Percentiles rank a stretch among this genome's conserved stretches.
Evolutionary conservation across 2,113 vertebrate species (phyloP).

Genomic region (Lepisosteus oculatus): DNA sequence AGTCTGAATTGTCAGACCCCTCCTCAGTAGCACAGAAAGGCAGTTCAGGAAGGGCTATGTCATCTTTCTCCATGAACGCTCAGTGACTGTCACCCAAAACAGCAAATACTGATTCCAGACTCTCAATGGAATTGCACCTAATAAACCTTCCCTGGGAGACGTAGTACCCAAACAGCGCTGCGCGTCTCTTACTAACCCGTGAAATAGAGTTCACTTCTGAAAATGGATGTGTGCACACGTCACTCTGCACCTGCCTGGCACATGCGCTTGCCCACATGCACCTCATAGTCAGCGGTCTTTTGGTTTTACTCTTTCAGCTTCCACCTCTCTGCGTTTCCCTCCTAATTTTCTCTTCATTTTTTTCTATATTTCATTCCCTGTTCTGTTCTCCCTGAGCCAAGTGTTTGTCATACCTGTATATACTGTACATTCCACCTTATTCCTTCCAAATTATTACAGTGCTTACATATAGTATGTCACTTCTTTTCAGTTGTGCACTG

Average conservation of each 20-base stretch:
- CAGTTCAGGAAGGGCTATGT: slow-evolving; percentile 7
- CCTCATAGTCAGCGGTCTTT: not conserved
- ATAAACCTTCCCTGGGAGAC: slow-evolving; percentile 26
- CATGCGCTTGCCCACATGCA: not conserved
- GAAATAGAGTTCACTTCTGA: slow-evolving; percentile 58
- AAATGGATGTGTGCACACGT: slow-evolving; percentile 36
- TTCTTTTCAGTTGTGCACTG: no score
- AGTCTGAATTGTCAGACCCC: not conserved
- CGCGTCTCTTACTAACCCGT: slow-evolving; percentile 48
- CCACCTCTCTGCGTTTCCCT: slow-evolving; percentile 9
- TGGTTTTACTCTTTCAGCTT: slow-evolving; percentile 8
- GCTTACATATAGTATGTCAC: slow-evolving; percentile 22
- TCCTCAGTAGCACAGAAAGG: not conserved
- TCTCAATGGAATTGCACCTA: slow-evolving; percentile 17
- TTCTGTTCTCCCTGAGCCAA: slow-evolving; percentile 15
- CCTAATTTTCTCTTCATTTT: not conserved
- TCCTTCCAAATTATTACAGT: slow-evolving; percentile 28
- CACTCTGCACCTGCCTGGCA: slow-evolving; percentile 29
- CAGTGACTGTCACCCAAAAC: slow-evolving; percentile 17
- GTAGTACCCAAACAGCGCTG: slow-evolving; percentile 6
- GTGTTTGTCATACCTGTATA: slow-evolving; percentile 32
- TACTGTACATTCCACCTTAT: not conserved
- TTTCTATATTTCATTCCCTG: not conserved
- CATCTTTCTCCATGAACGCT: slow-evolving; percentile 1
- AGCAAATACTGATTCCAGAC: slow-evolving; percentile 33